Percentiles rank a stretch among this genome's conserved stretches.
Evolutionary conservation across 1,140 invertebrate genomes (phyloP).

Genomic region (Cyclargus thomasi): DNA sequence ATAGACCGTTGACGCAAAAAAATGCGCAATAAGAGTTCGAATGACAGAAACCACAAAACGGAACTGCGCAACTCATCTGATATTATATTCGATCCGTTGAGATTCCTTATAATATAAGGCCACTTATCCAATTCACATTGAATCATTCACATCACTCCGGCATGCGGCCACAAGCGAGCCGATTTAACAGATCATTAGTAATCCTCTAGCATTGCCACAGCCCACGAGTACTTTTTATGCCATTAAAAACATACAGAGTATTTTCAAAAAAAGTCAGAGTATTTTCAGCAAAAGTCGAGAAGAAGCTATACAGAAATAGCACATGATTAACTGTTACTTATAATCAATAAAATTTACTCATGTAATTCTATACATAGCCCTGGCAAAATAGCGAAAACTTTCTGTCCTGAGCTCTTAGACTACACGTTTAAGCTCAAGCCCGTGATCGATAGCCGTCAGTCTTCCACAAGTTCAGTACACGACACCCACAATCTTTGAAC

Average conservation of each 20-base stretch:
- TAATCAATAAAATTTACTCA: not conserved
- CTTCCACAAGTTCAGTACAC: constrained; percentile 31
- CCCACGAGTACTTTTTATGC: no score
- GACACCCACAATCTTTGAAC: constrained; percentile 21
- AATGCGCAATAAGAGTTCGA: not conserved
- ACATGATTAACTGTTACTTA: no score
- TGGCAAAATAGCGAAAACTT: not conserved
- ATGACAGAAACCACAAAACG: not conserved
- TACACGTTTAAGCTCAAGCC: not conserved
- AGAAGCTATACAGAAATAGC: no score
- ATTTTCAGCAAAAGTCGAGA: no score
- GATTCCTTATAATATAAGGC: constrained; percentile 23
- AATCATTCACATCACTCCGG: constrained; percentile 27
- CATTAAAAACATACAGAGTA: no score
- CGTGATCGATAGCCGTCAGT: constrained; percentile 24
- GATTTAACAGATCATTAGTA: constrained; percentile 31
- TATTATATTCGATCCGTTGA: constrained; percentile 15
- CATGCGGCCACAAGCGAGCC: constrained; percentile 34
- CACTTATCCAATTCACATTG: constrained; percentile 36
- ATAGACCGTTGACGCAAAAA: not conserved
- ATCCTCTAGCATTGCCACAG: constrained; percentile 27
- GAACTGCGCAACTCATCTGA: constrained; percentile 7
- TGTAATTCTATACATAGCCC: not conserved
- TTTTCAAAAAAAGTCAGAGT: no score
- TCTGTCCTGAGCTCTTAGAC: not conserved